Conservation (phyloP, 1,140 invertebrate species). For the Sminthurides bifidus region DNA sequence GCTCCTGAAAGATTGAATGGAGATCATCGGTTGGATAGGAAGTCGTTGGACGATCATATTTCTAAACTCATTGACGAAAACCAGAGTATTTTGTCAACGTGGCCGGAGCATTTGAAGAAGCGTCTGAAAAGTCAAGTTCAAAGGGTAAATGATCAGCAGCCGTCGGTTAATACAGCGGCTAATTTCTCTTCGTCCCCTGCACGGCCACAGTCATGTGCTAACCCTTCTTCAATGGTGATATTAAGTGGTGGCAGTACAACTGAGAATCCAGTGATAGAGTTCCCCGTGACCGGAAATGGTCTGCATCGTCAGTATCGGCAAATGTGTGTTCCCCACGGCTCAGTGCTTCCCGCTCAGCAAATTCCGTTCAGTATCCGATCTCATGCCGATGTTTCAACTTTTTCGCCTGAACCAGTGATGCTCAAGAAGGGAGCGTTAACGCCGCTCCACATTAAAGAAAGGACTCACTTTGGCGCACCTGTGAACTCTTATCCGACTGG, state of each 20-base stretch:
- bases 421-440: too few species aligned
- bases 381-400: neutral
- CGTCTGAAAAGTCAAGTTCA: constrained; percentile 17
- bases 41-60: constrained; percentile 29
- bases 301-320: neutral
- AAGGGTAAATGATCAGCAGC: neutral
- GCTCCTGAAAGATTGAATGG: constrained; percentile 7
- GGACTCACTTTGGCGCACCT: neutral
- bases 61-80: constrained; percentile 30
- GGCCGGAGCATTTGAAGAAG: constrained; percentile 27
- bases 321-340: too few species aligned
- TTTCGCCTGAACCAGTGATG: neutral
- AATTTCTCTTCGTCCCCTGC: neutral
- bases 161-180: neutral
- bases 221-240: neutral
- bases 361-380: neutral
- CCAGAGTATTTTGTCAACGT: constrained; percentile 27
- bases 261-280: neutral
- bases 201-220: neutral
- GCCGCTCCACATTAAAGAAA: too few species aligned
- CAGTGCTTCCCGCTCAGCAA: too few species aligned
- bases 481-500: neutral
- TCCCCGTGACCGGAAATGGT: neutral
- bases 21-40: constrained; percentile 19
- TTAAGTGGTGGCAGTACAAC: constrained; percentile 5